Conservation (phyloP, 2,888 invertebrate species). For the Synanthedon andrenaeformis region DNA sequence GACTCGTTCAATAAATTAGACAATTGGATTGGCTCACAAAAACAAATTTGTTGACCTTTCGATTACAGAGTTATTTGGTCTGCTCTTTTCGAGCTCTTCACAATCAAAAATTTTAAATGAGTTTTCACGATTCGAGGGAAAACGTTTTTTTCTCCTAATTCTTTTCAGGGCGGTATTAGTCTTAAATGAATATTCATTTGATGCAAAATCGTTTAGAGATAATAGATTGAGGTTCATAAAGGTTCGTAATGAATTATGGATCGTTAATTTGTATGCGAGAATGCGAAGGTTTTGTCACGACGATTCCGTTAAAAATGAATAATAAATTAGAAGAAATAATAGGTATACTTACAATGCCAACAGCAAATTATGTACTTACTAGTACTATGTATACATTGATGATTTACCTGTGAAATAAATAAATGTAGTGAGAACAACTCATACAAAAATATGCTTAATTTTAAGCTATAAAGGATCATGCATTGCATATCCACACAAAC, state of each 20-base stretch:
- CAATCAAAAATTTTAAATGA: slow-evolving; percentile 66
- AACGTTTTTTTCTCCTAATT: slow-evolving; percentile 51
- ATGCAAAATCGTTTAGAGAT: slow-evolving; percentile 65
- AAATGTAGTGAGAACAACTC: too few relatives aligned
- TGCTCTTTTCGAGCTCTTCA: slow-evolving; percentile 20
- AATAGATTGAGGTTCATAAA: slow-evolving; percentile 61
- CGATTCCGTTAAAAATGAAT: slow-evolving; percentile 28
- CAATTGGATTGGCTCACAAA: slow-evolving; percentile 19
- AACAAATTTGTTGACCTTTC: slow-evolving; percentile 40
- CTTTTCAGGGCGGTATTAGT: slow-evolving; percentile 60
- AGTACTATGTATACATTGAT: too few relatives aligned
- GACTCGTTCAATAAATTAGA: slow-evolving; percentile 14
- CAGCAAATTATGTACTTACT: too few relatives aligned
- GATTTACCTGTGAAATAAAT: too few relatives aligned
- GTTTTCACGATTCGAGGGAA: slow-evolving; percentile 40
- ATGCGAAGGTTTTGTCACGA: slow-evolving; percentile 24
- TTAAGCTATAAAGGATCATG: too few relatives aligned
- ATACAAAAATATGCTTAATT: too few relatives aligned
- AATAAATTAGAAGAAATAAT: slow-evolving; percentile 8
- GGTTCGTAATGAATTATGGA: slow-evolving; percentile 52
- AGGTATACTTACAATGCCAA: too few relatives aligned
- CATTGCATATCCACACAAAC: too few relatives aligned
- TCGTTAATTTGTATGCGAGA: slow-evolving; percentile 42
- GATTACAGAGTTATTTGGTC: slow-evolving; percentile 37
- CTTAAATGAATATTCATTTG: slow-evolving; percentile 67